Percentiles rank a stretch among this genome's conserved stretches.
These are phyloP conservation scores for Caenorhabditis virilis DNA, from an alignment of 2,888 invertebrate genomes.

Conservation along the genomic window DNA sequence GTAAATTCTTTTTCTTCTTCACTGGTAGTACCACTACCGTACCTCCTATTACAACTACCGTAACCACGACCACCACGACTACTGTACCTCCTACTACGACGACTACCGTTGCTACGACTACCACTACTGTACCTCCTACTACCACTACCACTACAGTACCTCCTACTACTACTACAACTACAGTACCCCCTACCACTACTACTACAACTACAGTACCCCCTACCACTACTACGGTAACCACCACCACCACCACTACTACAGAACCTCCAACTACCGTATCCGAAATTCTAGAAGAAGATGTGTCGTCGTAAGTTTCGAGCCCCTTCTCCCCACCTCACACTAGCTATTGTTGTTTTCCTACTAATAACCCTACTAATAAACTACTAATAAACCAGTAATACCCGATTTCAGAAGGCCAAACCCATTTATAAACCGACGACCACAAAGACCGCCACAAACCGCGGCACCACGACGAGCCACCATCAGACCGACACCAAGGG, in stretches of 20 bases:
- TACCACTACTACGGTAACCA: conserved; percentile 1
- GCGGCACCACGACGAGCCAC: conserved; percentile 4
- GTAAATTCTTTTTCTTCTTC: conserved; percentile 39
- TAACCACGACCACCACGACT: conserved; percentile 5
- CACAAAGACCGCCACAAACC: conserved; percentile 2
- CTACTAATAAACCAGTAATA: conserved; percentile 13
- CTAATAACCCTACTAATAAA: no score
- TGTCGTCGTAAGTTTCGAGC: no score
- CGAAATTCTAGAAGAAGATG: no score
- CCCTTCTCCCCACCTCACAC: no score
- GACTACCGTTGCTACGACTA: conserved; percentile 13
- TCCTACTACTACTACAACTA: conserved; percentile 21
- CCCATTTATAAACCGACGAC: conserved; percentile 28
- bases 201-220: conserved; percentile 13
- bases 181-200: conserved; percentile 11
- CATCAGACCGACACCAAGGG: conserved; percentile 28
- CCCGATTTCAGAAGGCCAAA: conserved; percentile 25
- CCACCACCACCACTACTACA: conserved; percentile 15
- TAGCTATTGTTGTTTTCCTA: no score
- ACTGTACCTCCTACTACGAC: conserved; percentile 16
- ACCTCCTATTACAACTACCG: conserved; percentile 3
- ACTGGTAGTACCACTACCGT: conserved; percentile 10
- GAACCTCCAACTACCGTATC: conserved; percentile 5
- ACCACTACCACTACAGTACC: conserved; percentile 20
- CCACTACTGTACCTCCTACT: no score